These are phyloP conservation scores for Prostheceraeus crozeri DNA, from an alignment of 2,888 invertebrate genomes.

Conservation along the genomic window DNA sequence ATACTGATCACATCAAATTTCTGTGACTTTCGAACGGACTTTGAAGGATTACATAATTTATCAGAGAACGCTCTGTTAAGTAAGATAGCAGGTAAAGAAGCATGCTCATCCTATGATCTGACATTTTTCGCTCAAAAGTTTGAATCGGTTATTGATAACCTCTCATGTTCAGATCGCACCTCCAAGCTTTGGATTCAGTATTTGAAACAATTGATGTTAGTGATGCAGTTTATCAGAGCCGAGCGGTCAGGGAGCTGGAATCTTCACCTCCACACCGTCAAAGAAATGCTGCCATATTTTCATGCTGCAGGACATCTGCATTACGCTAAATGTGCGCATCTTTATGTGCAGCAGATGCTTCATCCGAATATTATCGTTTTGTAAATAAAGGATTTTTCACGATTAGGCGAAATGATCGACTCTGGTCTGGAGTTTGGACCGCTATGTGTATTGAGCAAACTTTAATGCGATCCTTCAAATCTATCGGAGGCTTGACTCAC, in stretches of 20 bases:
- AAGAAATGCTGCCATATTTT: conserved; percentile 24
- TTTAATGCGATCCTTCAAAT: conserved; percentile 16
- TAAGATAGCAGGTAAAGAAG: conserved; percentile 10
- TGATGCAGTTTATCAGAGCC: conserved; percentile 22
- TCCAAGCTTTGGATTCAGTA: conserved; percentile 19
- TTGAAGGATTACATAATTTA: conserved; percentile 8
- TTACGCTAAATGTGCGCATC: conserved; percentile 21
- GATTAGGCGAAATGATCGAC: too few relatives aligned
- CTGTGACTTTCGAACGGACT: too few relatives aligned
- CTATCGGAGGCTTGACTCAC: conserved; percentile 22
- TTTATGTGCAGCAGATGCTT: conserved; percentile 19
- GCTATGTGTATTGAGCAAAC: conserved; percentile 13
- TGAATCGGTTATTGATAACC: conserved; percentile 24
- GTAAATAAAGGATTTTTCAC: too few relatives aligned
- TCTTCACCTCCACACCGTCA: conserved; percentile 17
- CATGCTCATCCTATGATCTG: too few relatives aligned
- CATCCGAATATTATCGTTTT: too few relatives aligned
- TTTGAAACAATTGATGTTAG: conserved; percentile 14
- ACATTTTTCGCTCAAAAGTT: too few relatives aligned
- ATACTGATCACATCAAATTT: conserved; percentile 17
- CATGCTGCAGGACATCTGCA: conserved; percentile 29
- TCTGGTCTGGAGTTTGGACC: too few relatives aligned
- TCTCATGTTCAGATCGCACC: conserved; percentile 6
- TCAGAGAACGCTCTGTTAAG: neutral
- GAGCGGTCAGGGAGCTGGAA: conserved; percentile 2